These are phyloP conservation scores for Elaphurus davidianus DNA, from an alignment of 2,113 vertebrate genomes.

Conservation along the genomic window DNA sequence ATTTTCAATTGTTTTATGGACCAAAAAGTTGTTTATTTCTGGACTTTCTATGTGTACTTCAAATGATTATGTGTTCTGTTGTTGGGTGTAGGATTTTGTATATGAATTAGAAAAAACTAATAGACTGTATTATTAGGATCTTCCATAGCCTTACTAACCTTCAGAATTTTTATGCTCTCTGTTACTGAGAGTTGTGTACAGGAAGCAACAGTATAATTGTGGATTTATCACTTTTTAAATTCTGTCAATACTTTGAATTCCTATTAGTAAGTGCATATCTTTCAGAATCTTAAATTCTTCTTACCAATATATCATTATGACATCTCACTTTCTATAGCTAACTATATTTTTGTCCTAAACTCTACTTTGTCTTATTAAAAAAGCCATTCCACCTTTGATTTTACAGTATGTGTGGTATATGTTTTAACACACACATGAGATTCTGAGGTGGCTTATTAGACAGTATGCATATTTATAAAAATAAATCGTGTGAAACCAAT, in stretches of 20 bases:
- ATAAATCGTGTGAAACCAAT: not conserved
- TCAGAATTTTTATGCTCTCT: not conserved
- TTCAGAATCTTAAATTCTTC: not conserved
- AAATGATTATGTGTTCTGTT: not conserved
- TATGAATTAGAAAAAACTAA: not conserved
- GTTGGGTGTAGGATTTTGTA: not conserved
- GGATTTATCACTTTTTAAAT: not conserved
- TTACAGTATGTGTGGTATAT: not conserved
- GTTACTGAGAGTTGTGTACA: not conserved
- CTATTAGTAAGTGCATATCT: not conserved
- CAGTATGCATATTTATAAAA: not conserved
- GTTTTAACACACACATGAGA: not conserved
- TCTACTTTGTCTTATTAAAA: not conserved
- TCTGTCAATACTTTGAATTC: not conserved
- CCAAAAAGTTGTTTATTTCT: not conserved
- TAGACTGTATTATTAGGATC: not conserved
- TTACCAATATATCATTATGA: not conserved
- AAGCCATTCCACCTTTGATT: not conserved
- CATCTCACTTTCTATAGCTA: not conserved
- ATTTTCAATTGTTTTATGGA: not conserved
- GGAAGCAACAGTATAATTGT: not conserved
- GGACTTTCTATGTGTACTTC: not conserved
- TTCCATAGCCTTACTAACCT: not conserved
- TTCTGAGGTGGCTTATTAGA: not conserved
- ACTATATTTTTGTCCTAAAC: not conserved